Percentiles rank a stretch among this genome's conserved stretches.
Conservation (phyloP, 2,888 invertebrate genomes). For the Hesperia comma region DNA sequence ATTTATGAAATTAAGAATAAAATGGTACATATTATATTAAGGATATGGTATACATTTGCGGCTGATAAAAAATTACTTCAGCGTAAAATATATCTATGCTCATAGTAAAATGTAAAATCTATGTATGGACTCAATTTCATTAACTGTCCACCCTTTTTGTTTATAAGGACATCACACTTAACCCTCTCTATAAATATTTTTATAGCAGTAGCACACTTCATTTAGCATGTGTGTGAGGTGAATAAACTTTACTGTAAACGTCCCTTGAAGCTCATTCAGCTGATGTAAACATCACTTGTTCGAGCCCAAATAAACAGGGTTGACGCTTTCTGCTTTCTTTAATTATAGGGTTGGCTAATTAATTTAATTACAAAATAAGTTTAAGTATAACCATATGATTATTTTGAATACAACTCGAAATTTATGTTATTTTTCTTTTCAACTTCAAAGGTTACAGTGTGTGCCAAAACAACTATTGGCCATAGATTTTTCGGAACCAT, state of each 20-base stretch:
- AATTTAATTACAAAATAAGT: neutral
- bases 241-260: slow-evolving; percentile 69
- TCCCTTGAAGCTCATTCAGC: slow-evolving; percentile 61
- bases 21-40: too few species aligned
- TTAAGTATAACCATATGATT: too few species aligned
- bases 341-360: neutral
- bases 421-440: too few species aligned
- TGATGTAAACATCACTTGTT: slow-evolving; percentile 70
- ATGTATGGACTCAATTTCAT: neutral
- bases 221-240: slow-evolving; percentile 54
- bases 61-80: too few species aligned
- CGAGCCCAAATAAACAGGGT: slow-evolving; percentile 54
- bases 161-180: slow-evolving; percentile 1
- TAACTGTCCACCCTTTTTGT: neutral
- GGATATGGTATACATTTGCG: too few species aligned
- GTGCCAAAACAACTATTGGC: too few species aligned
- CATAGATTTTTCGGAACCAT: too few species aligned
- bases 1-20: too few species aligned
- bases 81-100: too few species aligned
- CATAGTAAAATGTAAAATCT: neutral
- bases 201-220: slow-evolving; percentile 39
- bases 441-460: too few species aligned
- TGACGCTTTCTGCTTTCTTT: slow-evolving; percentile 50
- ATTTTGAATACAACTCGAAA: too few species aligned
- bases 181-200: slow-evolving; percentile 36